Conservation (phyloP, 2,888 invertebrate genomes). For the Pyrocoelia pectoralis region DNA sequence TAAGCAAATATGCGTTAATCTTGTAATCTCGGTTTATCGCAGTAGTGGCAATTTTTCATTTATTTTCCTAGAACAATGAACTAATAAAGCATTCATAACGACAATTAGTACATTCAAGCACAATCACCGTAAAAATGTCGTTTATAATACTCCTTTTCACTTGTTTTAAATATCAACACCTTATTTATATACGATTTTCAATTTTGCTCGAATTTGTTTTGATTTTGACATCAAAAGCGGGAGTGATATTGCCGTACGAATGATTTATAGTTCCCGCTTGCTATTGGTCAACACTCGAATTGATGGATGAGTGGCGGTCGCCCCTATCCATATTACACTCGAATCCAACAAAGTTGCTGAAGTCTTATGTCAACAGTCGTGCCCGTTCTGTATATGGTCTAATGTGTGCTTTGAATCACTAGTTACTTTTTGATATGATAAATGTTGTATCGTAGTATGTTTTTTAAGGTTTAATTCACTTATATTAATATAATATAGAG, state of each 20-base stretch:
- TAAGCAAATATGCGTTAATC: no score
- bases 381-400: slow-evolving; percentile 27
- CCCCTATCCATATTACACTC: slow-evolving; percentile 42
- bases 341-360: slow-evolving; percentile 35
- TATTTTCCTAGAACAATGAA: no score
- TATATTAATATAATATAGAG: no score
- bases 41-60: no score
- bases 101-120: no score
- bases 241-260: slow-evolving; percentile 30
- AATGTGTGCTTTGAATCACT: slow-evolving; percentile 14
- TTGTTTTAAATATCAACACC: background rate
- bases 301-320: slow-evolving; percentile 51
- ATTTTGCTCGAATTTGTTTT: slow-evolving; percentile 18
- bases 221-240: slow-evolving; percentile 24
- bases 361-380: slow-evolving; percentile 35
- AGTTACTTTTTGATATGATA: background rate
- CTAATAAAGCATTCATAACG: no score
- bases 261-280: slow-evolving; percentile 47
- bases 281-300: slow-evolving; percentile 53
- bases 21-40: no score
- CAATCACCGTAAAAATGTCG: no score
- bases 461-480: no score
- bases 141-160: no score
- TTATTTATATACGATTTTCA: background rate
- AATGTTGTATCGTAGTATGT: no score